Base-by-base conservation (phyloP, 2,113 vertebrate genomes). In the Cacatua alba region DNA sequence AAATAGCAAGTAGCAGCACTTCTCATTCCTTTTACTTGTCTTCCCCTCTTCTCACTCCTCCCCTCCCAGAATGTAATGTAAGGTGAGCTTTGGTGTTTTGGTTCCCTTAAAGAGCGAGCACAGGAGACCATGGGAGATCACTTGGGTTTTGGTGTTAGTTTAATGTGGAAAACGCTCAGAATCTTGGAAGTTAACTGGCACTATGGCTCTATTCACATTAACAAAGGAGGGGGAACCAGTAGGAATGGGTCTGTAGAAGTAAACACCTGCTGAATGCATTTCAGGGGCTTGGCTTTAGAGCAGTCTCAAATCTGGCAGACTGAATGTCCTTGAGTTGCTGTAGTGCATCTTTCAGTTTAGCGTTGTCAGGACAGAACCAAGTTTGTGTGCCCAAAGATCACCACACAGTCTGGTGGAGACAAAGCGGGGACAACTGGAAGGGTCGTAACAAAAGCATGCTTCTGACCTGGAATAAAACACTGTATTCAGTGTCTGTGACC, bases 211-310 rank as follows among this genome's bases (percentile, higher is more conserved):
- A 29, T 67, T 26, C 48, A 20, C 6, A 10, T 37, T 33, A 28
- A 31, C 10, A 7, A 13, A 24, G n/a, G 20, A 57, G 19, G 6
- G 9, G 0, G 0, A 65, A 43, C 14, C 4, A 39, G 35, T 49
- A 52, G 59, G 12, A 78, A 59, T 5, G 26, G 19, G 13, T 68
- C 24, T 81, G 18, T 41, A n/a, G 44, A 52, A 62, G 49, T 29
- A 51, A 77, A 51, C 9, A 55, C 14, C 35, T 72, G 35, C 52
- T 65, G 29, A 74, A 44, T 31, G 7, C 3, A 2, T 84, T 44
- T 23, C 2, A 3, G 10, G 28, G 11, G 1, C 9, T 76, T 82
- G 69, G 17, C 25, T 78, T 71, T 82, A 21, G 29, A 83, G 3
- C 17, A 55, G 35, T 31, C 41, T 83, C 46, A 31, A 31, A 7